Conservation (phyloP, 2,888 invertebrate genomes). For the Aproaerema taeniolella region DNA sequence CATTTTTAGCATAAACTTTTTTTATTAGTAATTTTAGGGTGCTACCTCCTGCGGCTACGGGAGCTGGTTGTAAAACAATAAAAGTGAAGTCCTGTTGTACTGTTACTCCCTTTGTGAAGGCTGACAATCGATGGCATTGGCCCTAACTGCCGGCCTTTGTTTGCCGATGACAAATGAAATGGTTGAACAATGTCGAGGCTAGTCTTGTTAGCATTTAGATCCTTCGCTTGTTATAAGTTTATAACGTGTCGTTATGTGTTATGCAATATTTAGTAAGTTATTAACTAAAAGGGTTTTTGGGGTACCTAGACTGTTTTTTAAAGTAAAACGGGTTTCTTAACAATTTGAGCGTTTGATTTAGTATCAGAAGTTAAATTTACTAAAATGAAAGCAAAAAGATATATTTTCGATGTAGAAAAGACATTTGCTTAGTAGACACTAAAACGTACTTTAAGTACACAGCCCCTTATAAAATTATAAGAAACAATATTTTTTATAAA, state of each 20-base stretch:
- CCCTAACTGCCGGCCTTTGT: slow-evolving; percentile 52
- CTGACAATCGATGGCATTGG: slow-evolving; percentile 52
- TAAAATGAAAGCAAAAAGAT: too few species aligned
- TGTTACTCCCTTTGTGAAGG: slow-evolving; percentile 51
- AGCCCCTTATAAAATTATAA: too few species aligned
- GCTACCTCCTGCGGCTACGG: slow-evolving; percentile 69
- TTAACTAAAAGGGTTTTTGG: too few species aligned
- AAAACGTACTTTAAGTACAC: too few species aligned
- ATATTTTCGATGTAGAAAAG: too few species aligned
- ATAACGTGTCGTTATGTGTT: slow-evolving; percentile 8
- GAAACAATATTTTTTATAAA: too few species aligned
- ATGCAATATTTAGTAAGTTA: too few species aligned
- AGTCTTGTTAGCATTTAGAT: slow-evolving; percentile 12
- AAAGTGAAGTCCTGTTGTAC: slow-evolving; percentile 57
- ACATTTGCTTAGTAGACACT: too few species aligned
- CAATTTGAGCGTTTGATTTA: too few species aligned
- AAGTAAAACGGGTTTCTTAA: too few species aligned
- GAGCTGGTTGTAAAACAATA: slow-evolving; percentile 70
- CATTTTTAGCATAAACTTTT: slow-evolving; percentile 45
- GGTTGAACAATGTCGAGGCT: slow-evolving; percentile 42
- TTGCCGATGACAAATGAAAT: slow-evolving; percentile 59
- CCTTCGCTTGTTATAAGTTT: slow-evolving; percentile 11
- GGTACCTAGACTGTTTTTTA: too few species aligned
- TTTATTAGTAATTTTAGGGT: slow-evolving; percentile 54
- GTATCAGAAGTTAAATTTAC: too few species aligned